A percentile compares a stretch with the other conserved stretches of the same genome.
Conservation (phyloP, 2,888 invertebrate genomes). For the Gymnocheta viridis region DNA sequence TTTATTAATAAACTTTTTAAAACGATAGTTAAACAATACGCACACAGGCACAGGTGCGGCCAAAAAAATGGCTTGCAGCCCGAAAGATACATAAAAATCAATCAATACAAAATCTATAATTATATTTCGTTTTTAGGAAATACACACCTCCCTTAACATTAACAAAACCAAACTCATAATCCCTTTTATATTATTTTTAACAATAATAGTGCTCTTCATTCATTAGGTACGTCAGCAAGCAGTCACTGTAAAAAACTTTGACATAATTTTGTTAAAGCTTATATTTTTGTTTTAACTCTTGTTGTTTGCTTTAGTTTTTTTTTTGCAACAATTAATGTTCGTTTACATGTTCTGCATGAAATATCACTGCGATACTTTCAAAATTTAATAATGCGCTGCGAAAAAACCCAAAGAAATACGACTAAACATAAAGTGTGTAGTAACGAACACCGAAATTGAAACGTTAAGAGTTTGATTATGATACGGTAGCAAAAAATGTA, state of each 20-base stretch:
- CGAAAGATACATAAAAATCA: conserved; percentile 19
- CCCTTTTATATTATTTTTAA: not conserved
- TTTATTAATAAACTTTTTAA: not conserved
- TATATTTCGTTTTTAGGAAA: conserved; percentile 43
- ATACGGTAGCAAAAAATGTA: conserved; percentile 36
- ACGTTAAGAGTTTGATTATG: conserved; percentile 4
- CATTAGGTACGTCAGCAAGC: conserved; percentile 38
- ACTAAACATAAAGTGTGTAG: no score
- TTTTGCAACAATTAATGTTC: conserved; percentile 49
- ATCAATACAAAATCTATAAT: not conserved
- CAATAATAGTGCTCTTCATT: not conserved
- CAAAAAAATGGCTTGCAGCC: not conserved
- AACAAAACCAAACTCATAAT: conserved; percentile 23
- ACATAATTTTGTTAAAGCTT: conserved; percentile 58
- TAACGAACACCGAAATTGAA: no score
- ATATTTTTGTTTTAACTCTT: conserved; percentile 6
- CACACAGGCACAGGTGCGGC: conserved; percentile 49
- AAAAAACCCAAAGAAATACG: conserved; percentile 34
- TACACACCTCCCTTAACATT: conserved; percentile 20
- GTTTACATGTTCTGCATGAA: conserved; percentile 52
- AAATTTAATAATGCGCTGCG: conserved; percentile 9
- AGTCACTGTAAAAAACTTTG: conserved; percentile 36
- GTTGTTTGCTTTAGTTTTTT: conserved; percentile 1
- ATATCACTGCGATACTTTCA: conserved; percentile 31
- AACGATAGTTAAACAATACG: not conserved